Percentiles rank a stretch among this genome's conserved stretches.
Evolutionary conservation across 2,888 invertebrate species (phyloP).

Genomic region (Steinernema carpocapsae): DNA sequence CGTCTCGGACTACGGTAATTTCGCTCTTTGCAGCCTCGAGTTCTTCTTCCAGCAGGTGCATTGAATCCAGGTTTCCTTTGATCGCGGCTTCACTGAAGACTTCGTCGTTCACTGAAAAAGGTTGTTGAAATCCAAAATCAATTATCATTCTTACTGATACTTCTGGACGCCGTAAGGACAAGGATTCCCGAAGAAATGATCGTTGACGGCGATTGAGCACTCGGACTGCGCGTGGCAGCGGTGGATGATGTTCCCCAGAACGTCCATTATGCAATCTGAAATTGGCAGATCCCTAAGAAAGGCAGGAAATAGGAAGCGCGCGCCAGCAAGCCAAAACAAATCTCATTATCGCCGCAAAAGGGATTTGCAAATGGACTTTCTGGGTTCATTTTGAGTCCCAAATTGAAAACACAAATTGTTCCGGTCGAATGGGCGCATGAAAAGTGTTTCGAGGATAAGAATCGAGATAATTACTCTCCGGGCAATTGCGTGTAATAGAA

Average conservation of each 20-base stretch:
- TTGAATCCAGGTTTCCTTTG: constrained; percentile 57
- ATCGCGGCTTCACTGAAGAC: constrained; percentile 67
- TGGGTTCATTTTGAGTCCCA: neutral
- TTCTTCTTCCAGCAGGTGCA: constrained; percentile 45
- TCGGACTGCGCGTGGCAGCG: constrained; percentile 70
- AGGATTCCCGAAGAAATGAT: constrained; percentile 69
- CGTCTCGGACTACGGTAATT: neutral
- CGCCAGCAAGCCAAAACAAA: constrained; percentile 6
- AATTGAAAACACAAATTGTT: neutral
- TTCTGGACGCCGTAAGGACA: constrained; percentile 69
- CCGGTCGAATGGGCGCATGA: neutral
- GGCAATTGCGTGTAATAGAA: constrained; percentile 3
- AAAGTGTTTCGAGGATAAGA: neutral
- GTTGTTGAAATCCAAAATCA: constrained; percentile 37
- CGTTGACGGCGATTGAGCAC: constrained; percentile 69
- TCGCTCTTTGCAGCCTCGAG: neutral
- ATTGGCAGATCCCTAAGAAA: neutral
- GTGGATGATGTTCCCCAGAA: constrained; percentile 62
- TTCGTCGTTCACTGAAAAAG: constrained; percentile 63
- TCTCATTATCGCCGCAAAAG: constrained; percentile 3
- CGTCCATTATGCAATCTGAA: constrained; percentile 64
- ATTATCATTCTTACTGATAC: constrained; percentile 69
- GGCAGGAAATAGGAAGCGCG: constrained; percentile 5
- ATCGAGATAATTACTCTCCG: neutral
- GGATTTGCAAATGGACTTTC: constrained; percentile 9